Evolutionary conservation across 2,888 invertebrate genomes (phyloP), one percentile per base, ranked within the genome.

Genomic region (Galerucella nymphaeae): DNA sequence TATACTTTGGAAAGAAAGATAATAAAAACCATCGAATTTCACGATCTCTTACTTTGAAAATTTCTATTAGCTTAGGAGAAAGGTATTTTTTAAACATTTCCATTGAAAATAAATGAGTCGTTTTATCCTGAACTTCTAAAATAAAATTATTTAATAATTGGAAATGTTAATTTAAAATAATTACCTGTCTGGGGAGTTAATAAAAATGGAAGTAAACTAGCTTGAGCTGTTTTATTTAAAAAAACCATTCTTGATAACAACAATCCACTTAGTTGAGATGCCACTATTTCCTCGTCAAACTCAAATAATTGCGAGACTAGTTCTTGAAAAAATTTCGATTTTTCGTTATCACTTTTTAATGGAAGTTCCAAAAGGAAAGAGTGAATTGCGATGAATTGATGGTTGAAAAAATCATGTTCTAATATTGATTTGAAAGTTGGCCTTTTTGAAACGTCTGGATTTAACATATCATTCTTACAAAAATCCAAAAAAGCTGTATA

Each of bases 231-330:
- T 80, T 90, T 88, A 85, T 97, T 96, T 66, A 97, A 87, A 75
- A 97, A 88, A 50, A 97, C 96, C 88, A 96, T 91, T 80, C 97
- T 90, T 0, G 96, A 95, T 13, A 97, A 87, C 66, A 97, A 85
- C 64, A 94, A 88, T 66, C 92, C 91, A 68, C 94, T 92, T 65
- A 97, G 87, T 85, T 96, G 94, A 73, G 92, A 92, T 0, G 95
- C 97, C 14, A 97, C 93, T 67, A 95, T 90, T 79, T 91, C 90
- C 86, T 96, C 95, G 76, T 95, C 93, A 84, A 95, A 94, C 78
- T 87, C 87, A 83, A 90, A 89, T 72, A 97, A 87, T 79, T 91
- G 91, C 68, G 90, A 89, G 66, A 92, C 88, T 79, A 96, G 88
- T 77, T 88, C 89, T 50, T 91, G 89, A 84, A 97, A 97, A 85